Percentiles rank a stretch among this genome's conserved stretches.
Conservation (phyloP, 64 coral and sea anemone genomes). For the Trachythela sp. region DNA sequence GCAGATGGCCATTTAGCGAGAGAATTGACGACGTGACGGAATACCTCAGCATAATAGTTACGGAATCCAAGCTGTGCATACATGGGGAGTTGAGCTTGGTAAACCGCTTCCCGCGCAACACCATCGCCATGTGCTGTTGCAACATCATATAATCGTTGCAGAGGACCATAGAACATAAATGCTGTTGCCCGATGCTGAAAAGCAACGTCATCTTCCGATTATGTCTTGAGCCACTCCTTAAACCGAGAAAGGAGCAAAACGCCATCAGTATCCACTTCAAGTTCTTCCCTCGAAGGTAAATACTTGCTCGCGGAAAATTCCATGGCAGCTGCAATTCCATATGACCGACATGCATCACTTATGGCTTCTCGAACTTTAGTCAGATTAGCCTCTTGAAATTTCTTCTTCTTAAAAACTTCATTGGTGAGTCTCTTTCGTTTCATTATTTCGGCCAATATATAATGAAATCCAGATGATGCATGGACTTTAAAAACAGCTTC, state of each 20-base stretch:
- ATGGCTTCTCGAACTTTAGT: neutral
- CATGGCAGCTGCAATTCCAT: neutral
- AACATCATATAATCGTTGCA: neutral
- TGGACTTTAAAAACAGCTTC: slow-evolving; percentile 37
- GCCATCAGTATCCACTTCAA: neutral
- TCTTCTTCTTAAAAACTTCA: neutral
- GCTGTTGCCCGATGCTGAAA: neutral
- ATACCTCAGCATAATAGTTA: neutral
- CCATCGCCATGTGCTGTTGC: neutral
- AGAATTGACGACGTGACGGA: neutral
- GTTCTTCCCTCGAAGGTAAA: neutral
- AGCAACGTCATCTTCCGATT: neutral
- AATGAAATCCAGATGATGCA: slow-evolving; percentile 21
- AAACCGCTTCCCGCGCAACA: neutral
- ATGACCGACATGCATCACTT: neutral
- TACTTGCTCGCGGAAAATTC: neutral
- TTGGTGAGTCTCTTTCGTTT: slow-evolving; percentile 32
- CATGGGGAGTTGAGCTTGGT: neutral
- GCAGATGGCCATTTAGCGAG: neutral
- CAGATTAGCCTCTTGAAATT: neutral
- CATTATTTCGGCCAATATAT: slow-evolving; percentile 17
- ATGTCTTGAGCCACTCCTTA: neutral
- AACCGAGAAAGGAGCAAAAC: neutral
- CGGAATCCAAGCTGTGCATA: neutral
- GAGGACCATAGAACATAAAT: neutral